Evolutionary conservation across 2,888 invertebrate genomes (phyloP).

Genomic region (Torymus auratus): DNA sequence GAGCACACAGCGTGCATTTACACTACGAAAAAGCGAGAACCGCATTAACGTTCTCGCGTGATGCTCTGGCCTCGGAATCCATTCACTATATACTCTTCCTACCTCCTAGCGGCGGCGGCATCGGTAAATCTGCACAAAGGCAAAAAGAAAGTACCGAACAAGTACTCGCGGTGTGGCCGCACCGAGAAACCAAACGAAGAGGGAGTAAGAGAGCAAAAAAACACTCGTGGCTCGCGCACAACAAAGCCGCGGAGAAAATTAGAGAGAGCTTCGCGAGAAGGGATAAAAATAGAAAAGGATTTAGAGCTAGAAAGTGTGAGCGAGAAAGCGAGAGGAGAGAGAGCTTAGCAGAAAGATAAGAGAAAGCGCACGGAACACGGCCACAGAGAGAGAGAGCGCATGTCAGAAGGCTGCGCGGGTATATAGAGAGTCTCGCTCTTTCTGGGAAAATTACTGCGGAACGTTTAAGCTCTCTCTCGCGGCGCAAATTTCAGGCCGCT

Average conservation of each 20-base stretch:
- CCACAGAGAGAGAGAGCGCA: slow-evolving; percentile 1
- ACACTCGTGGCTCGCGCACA: background rate
- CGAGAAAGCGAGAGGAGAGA: background rate
- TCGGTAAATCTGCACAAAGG: slow-evolving; percentile 15
- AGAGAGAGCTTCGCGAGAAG: slow-evolving; percentile 11
- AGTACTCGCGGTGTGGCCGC: background rate
- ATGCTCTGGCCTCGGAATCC: too few species aligned
- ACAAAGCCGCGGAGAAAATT: slow-evolving; percentile 31
- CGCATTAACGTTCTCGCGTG: too few species aligned
- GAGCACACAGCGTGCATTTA: too few species aligned
- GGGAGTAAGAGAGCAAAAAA: background rate
- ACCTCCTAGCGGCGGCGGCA: background rate
- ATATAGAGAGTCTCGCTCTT: background rate
- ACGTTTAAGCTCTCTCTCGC: slow-evolving; percentile 38
- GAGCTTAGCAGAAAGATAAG: slow-evolving; percentile 51
- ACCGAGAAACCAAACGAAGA: slow-evolving; percentile 4
- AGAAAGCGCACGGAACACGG: slow-evolving; percentile 1
- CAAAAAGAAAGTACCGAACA: slow-evolving; percentile 24
- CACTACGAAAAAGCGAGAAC: too few species aligned
- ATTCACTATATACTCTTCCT: too few species aligned
- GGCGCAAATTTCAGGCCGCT: slow-evolving; percentile 45
- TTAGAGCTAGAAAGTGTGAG: slow-evolving; percentile 49
- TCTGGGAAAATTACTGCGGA: slow-evolving; percentile 52
- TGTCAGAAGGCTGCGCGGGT: slow-evolving; percentile 31
- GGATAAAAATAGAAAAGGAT: slow-evolving; percentile 44